phyloP scores from a whole-genome alignment of 2,888 invertebrate species.

The Hartigia nigra region DNA sequence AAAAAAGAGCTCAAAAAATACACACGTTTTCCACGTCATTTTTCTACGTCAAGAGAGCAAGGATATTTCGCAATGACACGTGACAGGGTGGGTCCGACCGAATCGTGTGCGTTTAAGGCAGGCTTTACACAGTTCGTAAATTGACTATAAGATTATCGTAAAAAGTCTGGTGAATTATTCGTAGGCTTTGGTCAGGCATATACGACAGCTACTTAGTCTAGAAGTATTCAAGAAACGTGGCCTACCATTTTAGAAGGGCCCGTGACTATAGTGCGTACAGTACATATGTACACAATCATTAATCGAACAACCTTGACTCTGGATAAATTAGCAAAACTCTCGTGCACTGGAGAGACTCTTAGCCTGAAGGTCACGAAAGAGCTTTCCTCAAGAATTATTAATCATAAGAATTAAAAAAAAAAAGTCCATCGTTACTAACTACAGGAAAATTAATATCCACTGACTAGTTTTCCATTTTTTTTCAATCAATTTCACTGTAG shows the following conservation, averaged over 20 bases:
- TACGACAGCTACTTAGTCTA: neutral
- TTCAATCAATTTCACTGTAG: neutral
- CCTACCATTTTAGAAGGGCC: neutral
- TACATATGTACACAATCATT: neutral
- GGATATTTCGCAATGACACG: neutral
- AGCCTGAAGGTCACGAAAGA: neutral
- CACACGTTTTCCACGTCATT: neutral
- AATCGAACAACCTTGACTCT: neutral
- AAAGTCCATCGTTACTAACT: neutral
- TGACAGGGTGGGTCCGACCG: neutral
- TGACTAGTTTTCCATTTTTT: neutral
- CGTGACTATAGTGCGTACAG: neutral
- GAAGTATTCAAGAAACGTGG: neutral
- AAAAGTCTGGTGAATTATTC: neutral
- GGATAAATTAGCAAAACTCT: neutral
- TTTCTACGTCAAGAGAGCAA: too few species aligned
- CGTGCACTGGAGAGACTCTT: neutral
- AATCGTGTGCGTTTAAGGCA: neutral
- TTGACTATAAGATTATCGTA: neutral
- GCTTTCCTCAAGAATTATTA: neutral
- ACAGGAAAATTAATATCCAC: neutral
- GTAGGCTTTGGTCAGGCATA: neutral
- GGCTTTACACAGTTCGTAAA: neutral
- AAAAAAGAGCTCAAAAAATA: neutral
- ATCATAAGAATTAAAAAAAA: neutral